Evolutionary conservation across 2,797 vertebrate species (phyloP).

Genomic region (Tokudaia muenninki): DNA sequence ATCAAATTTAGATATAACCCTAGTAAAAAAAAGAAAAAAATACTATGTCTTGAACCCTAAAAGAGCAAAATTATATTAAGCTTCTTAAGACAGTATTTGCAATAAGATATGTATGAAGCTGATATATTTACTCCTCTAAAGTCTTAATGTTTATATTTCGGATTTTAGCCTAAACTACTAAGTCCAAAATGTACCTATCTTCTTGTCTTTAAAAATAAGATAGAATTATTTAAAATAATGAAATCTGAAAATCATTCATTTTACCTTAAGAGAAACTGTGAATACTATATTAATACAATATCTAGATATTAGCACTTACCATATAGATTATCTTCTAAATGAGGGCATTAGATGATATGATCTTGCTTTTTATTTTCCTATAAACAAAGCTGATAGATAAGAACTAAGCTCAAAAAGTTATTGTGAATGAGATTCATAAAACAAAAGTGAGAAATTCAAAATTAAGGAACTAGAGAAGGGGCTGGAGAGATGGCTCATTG

Average conservation of each 20-base stretch:
- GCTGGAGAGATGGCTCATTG: background rate
- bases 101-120: background rate
- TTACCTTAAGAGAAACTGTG: background rate
- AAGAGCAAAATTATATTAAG: background rate
- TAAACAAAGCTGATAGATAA: background rate
- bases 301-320: background rate
- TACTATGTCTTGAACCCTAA: background rate
- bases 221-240: background rate
- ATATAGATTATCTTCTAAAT: background rate
- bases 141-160: background rate
- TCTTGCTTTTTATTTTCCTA: background rate
- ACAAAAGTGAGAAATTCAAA: background rate
- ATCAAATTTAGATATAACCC: background rate
- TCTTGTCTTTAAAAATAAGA: background rate
- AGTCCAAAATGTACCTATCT: conserved; percentile 3
- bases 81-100: background rate
- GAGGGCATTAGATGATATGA: background rate
- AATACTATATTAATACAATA: background rate
- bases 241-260: background rate
- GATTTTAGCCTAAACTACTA: background rate
- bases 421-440: background rate
- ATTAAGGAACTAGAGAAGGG: background rate
- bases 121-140: background rate
- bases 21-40: too few relatives aligned
- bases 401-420: background rate